Evolutionary conservation across 2,888 invertebrate genomes (phyloP).

Genomic region (Caradrina clavipalpis): DNA sequence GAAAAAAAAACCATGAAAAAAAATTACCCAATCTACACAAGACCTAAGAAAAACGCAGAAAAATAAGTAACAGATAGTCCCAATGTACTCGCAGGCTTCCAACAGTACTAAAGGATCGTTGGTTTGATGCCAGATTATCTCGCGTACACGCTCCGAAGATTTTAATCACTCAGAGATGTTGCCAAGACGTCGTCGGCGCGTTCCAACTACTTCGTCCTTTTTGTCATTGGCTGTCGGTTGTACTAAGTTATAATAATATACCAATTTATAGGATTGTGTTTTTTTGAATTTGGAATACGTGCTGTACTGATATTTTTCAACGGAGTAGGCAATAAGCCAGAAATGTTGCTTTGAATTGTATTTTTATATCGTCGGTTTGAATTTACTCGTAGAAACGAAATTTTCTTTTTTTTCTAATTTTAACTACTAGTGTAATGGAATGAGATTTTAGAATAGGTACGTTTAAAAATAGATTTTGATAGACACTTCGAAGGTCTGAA

Average conservation of each 20-base stretch:
- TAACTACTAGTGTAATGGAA: too few species aligned
- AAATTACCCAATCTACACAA: constrained; percentile 22
- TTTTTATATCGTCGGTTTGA: neutral
- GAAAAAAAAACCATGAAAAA: neutral
- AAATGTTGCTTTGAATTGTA: neutral
- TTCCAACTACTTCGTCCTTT: constrained; percentile 56
- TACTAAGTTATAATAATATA: constrained; percentile 54
- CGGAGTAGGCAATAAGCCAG: constrained; percentile 32
- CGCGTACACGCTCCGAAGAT: constrained; percentile 81
- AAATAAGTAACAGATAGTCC: constrained; percentile 55
- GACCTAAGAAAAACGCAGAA: constrained; percentile 43
- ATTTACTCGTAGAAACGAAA: constrained; percentile 19
- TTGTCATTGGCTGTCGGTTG: constrained; percentile 57
- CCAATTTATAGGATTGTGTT: constrained; percentile 47
- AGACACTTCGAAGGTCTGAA: too few species aligned
- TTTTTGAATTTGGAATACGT: constrained; percentile 18
- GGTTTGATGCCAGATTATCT: constrained; percentile 85
- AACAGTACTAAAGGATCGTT: constrained; percentile 64
- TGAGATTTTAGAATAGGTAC: too few species aligned
- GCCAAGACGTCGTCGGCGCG: constrained; percentile 78
- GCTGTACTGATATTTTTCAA: neutral
- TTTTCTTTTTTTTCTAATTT: too few species aligned
- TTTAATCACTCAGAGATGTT: constrained; percentile 82
- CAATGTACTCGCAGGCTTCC: constrained; percentile 46
- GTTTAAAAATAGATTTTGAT: too few species aligned